Percentiles rank a stretch among this genome's conserved stretches.
phyloP scores from a whole-genome alignment of 2,888 invertebrate species.

The Cacoxenus indagator region DNA sequence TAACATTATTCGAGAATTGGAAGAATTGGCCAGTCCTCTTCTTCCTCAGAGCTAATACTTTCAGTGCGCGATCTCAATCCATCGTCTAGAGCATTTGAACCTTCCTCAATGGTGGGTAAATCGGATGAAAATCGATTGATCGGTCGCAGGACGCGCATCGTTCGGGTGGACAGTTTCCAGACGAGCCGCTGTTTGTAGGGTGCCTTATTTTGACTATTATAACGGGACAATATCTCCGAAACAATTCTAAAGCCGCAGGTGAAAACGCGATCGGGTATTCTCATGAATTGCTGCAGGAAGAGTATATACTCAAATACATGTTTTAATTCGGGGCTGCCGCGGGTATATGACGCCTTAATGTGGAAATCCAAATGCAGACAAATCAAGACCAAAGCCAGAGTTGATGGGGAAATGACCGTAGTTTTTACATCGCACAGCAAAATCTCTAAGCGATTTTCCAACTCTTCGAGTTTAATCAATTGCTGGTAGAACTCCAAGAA shows the following conservation, averaged over 20 bases:
- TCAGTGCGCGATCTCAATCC: constrained; percentile 73
- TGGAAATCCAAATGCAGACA: constrained; percentile 78
- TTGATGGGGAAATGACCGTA: constrained; percentile 80
- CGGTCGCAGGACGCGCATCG: constrained; percentile 78
- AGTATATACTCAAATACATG: constrained; percentile 80
- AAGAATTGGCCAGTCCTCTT: constrained; percentile 76
- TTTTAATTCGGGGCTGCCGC: constrained; percentile 73
- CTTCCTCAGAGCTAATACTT: constrained; percentile 74
- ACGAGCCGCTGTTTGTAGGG: constrained; percentile 81
- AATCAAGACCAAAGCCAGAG: constrained; percentile 83
- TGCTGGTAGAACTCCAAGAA: constrained; percentile 72
- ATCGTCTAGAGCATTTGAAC: constrained; percentile 70
- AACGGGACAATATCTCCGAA: constrained; percentile 77
- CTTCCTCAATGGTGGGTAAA: constrained; percentile 82
- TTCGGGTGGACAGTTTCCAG: constrained; percentile 83
- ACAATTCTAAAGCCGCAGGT: constrained; percentile 76
- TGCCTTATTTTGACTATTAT: constrained; percentile 80
- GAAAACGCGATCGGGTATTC: constrained; percentile 79
- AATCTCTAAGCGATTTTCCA: constrained; percentile 81
- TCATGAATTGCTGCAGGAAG: constrained; percentile 80
- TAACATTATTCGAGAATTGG: constrained; percentile 73
- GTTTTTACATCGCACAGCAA: constrained; percentile 82
- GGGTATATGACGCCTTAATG: constrained; percentile 70
- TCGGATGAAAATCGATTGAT: constrained; percentile 81
- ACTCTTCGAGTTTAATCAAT: constrained; percentile 74